Percentiles rank a stretch among this genome's conserved stretches.
phyloP scores from a whole-genome alignment of 2,888 invertebrate species.

The Muscina levida region DNA sequence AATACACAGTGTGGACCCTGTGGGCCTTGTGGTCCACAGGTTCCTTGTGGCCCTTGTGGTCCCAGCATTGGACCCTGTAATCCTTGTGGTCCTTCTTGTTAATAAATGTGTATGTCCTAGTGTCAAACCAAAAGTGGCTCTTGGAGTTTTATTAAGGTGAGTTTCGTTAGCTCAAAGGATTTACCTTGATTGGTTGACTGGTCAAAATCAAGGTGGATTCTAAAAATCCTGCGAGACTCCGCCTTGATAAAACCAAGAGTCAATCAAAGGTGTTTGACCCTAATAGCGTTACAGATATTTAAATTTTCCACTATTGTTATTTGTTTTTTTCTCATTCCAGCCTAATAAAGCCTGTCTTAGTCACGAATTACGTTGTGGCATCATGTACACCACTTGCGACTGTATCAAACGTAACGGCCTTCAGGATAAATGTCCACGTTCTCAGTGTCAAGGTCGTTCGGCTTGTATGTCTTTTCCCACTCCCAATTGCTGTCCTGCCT shows the following conservation, averaged over 20 bases:
- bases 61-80: slow-evolving; percentile 66
- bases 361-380: slow-evolving; percentile 81
- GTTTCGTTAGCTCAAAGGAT: slow-evolving; percentile 67
- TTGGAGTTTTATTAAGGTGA: slow-evolving; percentile 71
- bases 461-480: slow-evolving; percentile 80
- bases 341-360: slow-evolving; percentile 79
- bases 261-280: slow-evolving; percentile 48
- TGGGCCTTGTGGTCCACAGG: slow-evolving; percentile 69
- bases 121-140: slow-evolving; percentile 60
- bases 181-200: slow-evolving; percentile 69
- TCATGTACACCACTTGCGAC: slow-evolving; percentile 82
- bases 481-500: slow-evolving; percentile 80
- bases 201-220: slow-evolving; percentile 71
- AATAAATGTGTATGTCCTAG: background rate
- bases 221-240: slow-evolving; percentile 67
- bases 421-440: slow-evolving; percentile 82
- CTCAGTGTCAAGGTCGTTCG: slow-evolving; percentile 81
- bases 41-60: slow-evolving; percentile 70
- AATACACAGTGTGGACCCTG: slow-evolving; percentile 70
- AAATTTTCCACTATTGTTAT: slow-evolving; percentile 5
- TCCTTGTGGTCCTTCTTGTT: slow-evolving; percentile 64
- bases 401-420: slow-evolving; percentile 83
- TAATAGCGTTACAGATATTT: background rate
- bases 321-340: slow-evolving; percentile 65
- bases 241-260: slow-evolving; percentile 70